These are phyloP conservation scores for Heterodera carotae DNA, from an alignment of 1,140 invertebrate genomes.

Conservation along the genomic window DNA sequence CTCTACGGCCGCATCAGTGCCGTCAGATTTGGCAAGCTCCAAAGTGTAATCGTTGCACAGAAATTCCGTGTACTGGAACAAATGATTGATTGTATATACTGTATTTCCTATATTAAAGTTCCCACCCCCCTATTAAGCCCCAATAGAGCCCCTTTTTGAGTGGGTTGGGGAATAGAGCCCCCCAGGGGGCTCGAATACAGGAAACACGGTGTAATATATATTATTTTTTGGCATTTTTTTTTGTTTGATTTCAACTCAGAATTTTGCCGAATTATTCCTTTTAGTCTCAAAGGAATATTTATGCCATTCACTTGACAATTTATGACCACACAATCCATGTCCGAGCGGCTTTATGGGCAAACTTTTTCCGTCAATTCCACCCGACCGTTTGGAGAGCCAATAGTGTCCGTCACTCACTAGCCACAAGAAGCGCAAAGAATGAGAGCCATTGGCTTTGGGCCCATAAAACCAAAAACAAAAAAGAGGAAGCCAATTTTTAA, in stretches of 20 bases:
- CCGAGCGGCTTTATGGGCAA: background rate
- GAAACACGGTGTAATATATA: too few species aligned
- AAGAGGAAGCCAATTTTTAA: too few species aligned
- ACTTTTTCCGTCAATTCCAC: background rate
- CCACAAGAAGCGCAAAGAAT: too few species aligned
- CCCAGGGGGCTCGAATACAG: too few species aligned
- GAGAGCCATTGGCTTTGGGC: too few species aligned
- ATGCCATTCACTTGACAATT: background rate
- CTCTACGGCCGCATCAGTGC: slow-evolving; percentile 10
- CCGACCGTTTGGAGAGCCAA: background rate
- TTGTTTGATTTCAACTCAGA: background rate
- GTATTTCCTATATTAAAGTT: too few species aligned
- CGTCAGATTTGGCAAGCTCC: slow-evolving; percentile 3
- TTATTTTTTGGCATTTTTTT: background rate
- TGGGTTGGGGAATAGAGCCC: too few species aligned
- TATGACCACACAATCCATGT: slow-evolving; percentile 8
- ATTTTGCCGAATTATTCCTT: background rate
- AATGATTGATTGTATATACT: background rate
- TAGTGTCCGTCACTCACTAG: too few species aligned
- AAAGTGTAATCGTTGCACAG: slow-evolving; percentile 35
- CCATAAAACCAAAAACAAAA: too few species aligned
- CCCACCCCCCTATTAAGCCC: too few species aligned
- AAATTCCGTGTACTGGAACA: slow-evolving; percentile 38
- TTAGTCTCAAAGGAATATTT: background rate
- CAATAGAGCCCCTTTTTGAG: too few species aligned